Percentiles rank a stretch among this genome's conserved stretches.
phyloP scores from a whole-genome alignment of 2,888 invertebrate species.

The Chirona hameri region DNA sequence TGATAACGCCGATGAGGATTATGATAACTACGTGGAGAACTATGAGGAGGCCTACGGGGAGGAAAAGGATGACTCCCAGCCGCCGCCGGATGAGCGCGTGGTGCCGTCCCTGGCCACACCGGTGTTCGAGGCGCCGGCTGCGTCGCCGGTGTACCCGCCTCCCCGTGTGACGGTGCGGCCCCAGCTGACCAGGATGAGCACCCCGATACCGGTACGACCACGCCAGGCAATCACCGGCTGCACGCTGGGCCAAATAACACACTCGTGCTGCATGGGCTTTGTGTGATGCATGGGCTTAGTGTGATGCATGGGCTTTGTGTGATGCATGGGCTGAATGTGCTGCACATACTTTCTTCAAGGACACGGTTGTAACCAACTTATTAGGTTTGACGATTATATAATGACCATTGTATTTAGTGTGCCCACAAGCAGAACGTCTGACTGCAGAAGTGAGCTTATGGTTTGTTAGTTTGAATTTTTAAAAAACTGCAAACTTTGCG shows the following conservation, averaged over 20 bases:
- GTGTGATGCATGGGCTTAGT: not conserved
- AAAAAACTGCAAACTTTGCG: too few species aligned
- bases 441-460: too few species aligned
- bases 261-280: not conserved
- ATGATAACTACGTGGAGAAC: not conserved
- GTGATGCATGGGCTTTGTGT: not conserved
- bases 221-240: not conserved
- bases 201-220: slow-evolving; percentile 11
- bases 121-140: slow-evolving; percentile 33
- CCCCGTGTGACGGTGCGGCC: not conserved
- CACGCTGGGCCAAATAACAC: not conserved
- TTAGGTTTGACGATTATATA: too few species aligned
- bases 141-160: slow-evolving; percentile 22
- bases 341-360: too few species aligned
- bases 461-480: too few species aligned
- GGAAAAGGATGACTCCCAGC: not conserved
- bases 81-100: not conserved
- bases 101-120: slow-evolving; percentile 37
- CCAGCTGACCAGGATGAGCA: not conserved
- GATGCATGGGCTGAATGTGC: not conserved
- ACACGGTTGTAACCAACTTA: too few species aligned
- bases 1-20: too few species aligned
- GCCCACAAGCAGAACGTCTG: too few species aligned
- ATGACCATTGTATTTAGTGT: too few species aligned
- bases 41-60: slow-evolving; percentile 32